Percentiles rank a stretch among this genome's conserved stretches.
Conservation (phyloP, 2,113 vertebrate species). For the Triplophysa rosa region DNA sequence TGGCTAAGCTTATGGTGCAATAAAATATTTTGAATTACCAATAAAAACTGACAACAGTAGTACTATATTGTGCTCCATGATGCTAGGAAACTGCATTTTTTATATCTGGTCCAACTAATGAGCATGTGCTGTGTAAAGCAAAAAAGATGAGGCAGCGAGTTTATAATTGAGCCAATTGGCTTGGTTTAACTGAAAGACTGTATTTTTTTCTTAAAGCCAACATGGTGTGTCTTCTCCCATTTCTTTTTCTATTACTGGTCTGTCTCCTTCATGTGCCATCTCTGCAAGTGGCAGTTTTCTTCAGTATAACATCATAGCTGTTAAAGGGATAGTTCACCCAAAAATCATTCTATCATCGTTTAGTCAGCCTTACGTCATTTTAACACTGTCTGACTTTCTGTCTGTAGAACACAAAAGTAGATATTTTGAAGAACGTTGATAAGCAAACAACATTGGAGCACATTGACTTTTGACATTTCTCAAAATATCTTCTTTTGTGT, state of each 20-base stretch:
- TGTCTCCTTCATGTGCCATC: not conserved
- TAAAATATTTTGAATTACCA: not conserved
- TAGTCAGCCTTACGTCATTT: too few relatives aligned
- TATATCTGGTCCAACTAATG: not conserved
- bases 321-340: not conserved
- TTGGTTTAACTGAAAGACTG: not conserved
- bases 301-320: constrained; percentile 31
- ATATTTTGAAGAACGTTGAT: too few relatives aligned
- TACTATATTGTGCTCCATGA: not conserved
- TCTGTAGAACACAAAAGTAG: too few relatives aligned
- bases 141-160: too few relatives aligned
- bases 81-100: not conserved
- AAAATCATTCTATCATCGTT: too few relatives aligned
- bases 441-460: too few relatives aligned
- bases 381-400: too few relatives aligned
- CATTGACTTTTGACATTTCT: too few relatives aligned
- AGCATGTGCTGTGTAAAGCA: too few relatives aligned
- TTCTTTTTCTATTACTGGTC: not conserved
- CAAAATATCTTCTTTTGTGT: too few relatives aligned
- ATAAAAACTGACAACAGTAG: not conserved
- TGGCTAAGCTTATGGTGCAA: not conserved
- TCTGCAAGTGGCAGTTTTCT: not conserved
- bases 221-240: not conserved
- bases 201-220: not conserved
- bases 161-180: too few relatives aligned